Percentiles rank a stretch among this genome's conserved stretches.
These are phyloP conservation scores for Myotis myotis DNA, from an alignment of 2,797 vertebrate species.

Conservation along the genomic window DNA sequence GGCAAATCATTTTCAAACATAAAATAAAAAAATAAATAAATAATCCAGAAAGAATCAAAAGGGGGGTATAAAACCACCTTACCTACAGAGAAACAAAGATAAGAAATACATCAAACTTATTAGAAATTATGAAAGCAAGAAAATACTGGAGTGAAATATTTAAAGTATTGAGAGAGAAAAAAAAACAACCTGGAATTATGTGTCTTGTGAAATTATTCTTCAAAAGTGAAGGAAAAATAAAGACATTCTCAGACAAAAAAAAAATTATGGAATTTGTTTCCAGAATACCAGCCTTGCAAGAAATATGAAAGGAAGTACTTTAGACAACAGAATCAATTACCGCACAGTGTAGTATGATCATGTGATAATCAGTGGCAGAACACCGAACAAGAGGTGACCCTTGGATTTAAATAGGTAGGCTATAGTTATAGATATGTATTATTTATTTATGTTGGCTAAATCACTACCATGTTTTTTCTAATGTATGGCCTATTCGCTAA, in stretches of 20 bases:
- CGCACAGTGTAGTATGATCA: neutral
- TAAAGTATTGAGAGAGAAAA: neutral
- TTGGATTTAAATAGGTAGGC: neutral
- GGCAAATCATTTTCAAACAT: neutral
- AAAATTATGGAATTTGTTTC: neutral
- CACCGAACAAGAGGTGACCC: neutral
- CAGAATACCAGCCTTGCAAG: neutral
- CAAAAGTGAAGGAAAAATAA: neutral
- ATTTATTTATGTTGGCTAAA: too few relatives aligned
- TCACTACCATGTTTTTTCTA: too few relatives aligned
- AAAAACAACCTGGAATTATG: neutral
- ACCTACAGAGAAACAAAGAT: neutral
- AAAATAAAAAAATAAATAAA: neutral
- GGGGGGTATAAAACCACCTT: neutral
- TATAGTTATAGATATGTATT: neutral
- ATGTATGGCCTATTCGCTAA: too few relatives aligned
- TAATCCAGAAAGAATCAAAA: neutral
- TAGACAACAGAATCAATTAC: neutral
- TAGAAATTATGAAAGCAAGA: neutral
- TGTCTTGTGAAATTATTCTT: neutral
- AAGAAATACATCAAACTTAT: neutral
- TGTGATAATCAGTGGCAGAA: neutral
- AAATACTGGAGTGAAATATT: neutral
- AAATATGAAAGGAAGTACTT: neutral
- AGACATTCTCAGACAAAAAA: neutral